Evolutionary conservation across 2,113 vertebrate genomes (phyloP), one percentile per base, ranked within the genome.

Genomic region (Perca schrenkii): DNA sequence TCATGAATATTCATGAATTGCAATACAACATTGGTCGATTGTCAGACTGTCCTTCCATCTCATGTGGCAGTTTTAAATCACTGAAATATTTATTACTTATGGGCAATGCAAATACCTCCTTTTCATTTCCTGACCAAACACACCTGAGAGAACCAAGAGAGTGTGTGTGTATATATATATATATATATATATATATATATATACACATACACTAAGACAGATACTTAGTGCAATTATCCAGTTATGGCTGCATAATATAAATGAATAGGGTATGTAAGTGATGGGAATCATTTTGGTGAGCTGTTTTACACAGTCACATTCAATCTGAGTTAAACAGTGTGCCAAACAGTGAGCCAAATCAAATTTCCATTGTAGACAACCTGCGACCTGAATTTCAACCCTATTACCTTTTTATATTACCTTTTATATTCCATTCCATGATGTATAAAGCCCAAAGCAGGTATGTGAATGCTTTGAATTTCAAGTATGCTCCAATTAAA

Each of bases 71-170:
- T 95, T 94, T 95, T 92, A 95, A 93, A 95, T 91, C 77, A 78
- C 68, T 93, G 91, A 93, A 95, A 94, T 88, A 95, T 93, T 89
- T 94, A 95, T 93, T 89, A 89, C 88, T 89, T 83, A 87, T 82
- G 91, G 89, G 62, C 74, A 67, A 69, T 71, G 69, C 63, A 79
- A 84, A 81, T 57, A 90, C 84, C 83, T 69, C 66, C 80, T 79
- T 88, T 93, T 95, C 86, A 93, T 95, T 94, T 94, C 90, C 90
- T 89, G 86, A 86, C 84, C 83, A 83, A 92, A 91, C 85, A 89
- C 92, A 92, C 82, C 83, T 90, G 84, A 90, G 79, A 79, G 83
- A 69, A 79, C 52, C 54, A 22, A 54, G 71, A 52, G 80, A 50
- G 8, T 40, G 1, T 40, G 8, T 40, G 2, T 40, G 0, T 40